Evolutionary conservation across 2,113 vertebrate species (phyloP).

Genomic region (Sterna hirundo): DNA sequence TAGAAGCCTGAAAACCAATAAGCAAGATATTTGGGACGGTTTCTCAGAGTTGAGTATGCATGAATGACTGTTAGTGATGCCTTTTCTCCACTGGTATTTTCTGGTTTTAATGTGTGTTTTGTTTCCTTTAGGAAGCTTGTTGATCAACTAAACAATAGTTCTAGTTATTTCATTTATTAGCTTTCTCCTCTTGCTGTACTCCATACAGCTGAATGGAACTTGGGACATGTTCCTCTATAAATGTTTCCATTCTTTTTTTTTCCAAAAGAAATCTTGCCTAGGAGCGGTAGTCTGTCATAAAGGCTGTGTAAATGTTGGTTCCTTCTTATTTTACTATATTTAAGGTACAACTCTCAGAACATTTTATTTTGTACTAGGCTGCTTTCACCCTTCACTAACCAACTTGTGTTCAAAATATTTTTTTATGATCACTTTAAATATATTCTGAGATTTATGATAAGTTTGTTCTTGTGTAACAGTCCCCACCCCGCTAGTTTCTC

Average conservation of each 20-base stretch:
- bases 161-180: background rate
- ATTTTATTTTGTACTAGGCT: background rate
- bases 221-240: background rate
- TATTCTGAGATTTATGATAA: background rate
- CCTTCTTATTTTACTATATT: background rate
- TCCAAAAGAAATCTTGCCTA: background rate
- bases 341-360: background rate
- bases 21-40: background rate
- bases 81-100: background rate
- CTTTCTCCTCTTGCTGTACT: background rate
- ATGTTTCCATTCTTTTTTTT: background rate
- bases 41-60: background rate
- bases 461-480: background rate
- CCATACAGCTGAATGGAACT: background rate
- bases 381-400: slow-evolving; percentile 6
- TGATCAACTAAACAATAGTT: background rate
- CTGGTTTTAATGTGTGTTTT: background rate
- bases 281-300: background rate
- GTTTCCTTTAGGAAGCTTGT: background rate
- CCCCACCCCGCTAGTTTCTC: background rate
- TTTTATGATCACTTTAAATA: background rate
- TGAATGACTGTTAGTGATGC: background rate
- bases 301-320: background rate
- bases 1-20: background rate
- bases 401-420: background rate